Conservation (phyloP, 2,113 vertebrate genomes). For the Alouatta palliata region DNA sequence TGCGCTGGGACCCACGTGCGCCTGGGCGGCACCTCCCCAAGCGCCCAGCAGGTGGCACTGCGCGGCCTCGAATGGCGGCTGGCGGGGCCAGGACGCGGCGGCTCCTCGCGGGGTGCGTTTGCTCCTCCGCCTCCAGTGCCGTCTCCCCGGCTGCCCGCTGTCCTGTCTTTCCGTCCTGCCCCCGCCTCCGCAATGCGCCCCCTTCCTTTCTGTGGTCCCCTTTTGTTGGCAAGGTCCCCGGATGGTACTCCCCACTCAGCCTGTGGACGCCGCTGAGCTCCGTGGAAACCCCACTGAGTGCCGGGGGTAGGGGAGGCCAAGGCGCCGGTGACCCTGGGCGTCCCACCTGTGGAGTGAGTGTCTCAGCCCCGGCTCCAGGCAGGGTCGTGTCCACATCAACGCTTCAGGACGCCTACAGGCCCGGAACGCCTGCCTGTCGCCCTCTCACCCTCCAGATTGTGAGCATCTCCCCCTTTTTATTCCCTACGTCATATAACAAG, state of each 20-base stretch:
- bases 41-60: constrained; percentile 80
- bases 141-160: background rate
- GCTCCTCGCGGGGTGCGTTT: background rate
- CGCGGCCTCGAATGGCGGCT: background rate
- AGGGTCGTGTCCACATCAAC: accelerated
- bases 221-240: accelerated
- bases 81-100: accelerated
- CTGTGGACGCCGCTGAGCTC: accelerated
- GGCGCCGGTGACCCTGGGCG: background rate
- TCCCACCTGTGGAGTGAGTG: accelerated
- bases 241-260: accelerated
- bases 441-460: accelerated
- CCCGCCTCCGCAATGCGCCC: background rate
- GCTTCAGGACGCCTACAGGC: too few relatives aligned
- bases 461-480: background rate
- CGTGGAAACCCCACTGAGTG: accelerated
- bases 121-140: background rate
- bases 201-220: accelerated
- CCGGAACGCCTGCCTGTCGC: accelerated
- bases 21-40: accelerated
- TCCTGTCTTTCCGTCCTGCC: background rate
- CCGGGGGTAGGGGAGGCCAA: background rate
- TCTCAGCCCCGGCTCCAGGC: too few relatives aligned
- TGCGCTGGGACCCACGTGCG: background rate
- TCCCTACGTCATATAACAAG: accelerated